phyloP scores from a whole-genome alignment of 2,888 invertebrate genomes.

The Leptinotarsa haldemani region DNA sequence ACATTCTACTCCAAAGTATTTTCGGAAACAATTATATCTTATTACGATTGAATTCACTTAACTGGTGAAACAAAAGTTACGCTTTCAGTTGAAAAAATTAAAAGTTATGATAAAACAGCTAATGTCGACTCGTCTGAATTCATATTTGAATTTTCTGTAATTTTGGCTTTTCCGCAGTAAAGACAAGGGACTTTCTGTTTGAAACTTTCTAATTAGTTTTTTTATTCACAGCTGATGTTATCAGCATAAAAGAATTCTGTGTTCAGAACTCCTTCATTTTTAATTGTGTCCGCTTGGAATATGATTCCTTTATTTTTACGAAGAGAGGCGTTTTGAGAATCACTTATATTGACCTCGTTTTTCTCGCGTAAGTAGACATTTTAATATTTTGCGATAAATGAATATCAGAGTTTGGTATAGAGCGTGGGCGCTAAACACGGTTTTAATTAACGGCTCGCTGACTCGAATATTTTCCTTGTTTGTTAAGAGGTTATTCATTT shows the following conservation, averaged over 20 bases:
- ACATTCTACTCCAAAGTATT: too few species aligned
- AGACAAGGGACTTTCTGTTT: background rate
- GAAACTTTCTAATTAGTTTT: slow-evolving; percentile 27
- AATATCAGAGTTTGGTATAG: background rate
- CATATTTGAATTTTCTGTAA: background rate
- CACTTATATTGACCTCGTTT: slow-evolving; percentile 25
- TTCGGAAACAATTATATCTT: too few species aligned
- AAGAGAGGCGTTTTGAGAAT: slow-evolving; percentile 17
- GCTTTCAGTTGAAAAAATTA: slow-evolving; percentile 12
- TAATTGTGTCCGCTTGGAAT: slow-evolving; percentile 35
- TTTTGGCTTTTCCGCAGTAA: background rate
- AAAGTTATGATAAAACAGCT: background rate
- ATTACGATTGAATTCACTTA: too few species aligned
- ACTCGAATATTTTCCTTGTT: background rate
- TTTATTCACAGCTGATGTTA: slow-evolving; percentile 11
- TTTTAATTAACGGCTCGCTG: slow-evolving; percentile 1
- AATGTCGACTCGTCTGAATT: background rate
- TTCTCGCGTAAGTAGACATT: background rate
- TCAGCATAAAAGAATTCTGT: slow-evolving; percentile 23
- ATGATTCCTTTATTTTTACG: slow-evolving; percentile 30
- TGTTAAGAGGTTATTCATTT: background rate
- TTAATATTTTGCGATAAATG: slow-evolving; percentile 4
- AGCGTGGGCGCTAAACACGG: background rate
- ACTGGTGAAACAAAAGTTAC: background rate
- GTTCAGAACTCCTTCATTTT: slow-evolving; percentile 33